These are phyloP conservation scores for Coregonus sp. DNA, from an alignment of 2,797 vertebrate species.

Conservation along the genomic window DNA sequence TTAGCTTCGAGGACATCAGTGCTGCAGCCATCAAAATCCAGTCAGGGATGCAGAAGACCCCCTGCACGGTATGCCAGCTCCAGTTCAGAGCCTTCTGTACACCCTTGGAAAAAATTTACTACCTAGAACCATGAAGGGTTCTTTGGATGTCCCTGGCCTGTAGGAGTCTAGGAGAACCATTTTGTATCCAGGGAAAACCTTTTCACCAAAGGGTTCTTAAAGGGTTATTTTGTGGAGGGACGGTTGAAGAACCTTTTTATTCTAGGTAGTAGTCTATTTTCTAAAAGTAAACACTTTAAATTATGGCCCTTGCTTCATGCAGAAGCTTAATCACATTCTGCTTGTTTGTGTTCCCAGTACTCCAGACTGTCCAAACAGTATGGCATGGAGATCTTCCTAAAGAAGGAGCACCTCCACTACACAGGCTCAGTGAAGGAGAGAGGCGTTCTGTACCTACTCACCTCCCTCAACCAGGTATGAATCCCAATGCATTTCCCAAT, in stretches of 20 bases:
- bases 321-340: neutral
- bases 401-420: slow-evolving; percentile 91
- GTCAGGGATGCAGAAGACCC: slow-evolving; percentile 83
- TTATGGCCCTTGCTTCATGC: neutral
- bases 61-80: slow-evolving; percentile 80
- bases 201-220: neutral
- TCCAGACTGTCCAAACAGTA: slow-evolving; percentile 90
- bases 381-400: slow-evolving; percentile 88
- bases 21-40: slow-evolving; percentile 89
- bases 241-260: neutral
- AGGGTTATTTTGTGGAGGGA: neutral
- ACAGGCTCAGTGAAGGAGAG: slow-evolving; percentile 90
- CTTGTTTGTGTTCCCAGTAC: slow-evolving; percentile 72
- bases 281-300: neutral
- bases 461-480: slow-evolving; percentile 82
- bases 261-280: neutral
- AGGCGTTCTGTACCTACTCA: slow-evolving; percentile 84
- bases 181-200: neutral
- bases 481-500: neutral
- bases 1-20: slow-evolving; percentile 89
- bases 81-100: neutral
- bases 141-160: neutral
- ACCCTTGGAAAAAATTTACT: neutral
- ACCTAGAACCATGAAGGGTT: neutral
- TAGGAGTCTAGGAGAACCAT: neutral